Percentiles rank a stretch among this genome's conserved stretches.
phyloP scores from a whole-genome alignment of 2,113 vertebrate species.

The Oceanites oceanicus region DNA sequence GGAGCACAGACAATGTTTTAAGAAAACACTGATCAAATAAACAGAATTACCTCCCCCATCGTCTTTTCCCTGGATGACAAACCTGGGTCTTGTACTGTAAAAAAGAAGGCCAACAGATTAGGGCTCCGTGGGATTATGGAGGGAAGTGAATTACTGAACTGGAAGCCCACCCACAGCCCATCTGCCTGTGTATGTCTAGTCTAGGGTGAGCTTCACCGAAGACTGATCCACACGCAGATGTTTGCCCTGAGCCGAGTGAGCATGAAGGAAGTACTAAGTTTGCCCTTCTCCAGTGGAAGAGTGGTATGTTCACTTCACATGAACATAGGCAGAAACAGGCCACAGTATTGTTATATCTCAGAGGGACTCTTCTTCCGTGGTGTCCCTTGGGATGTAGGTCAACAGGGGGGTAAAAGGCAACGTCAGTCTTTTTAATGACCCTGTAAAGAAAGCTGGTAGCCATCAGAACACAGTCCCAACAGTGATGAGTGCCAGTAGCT shows the following conservation, averaged over 20 bases:
- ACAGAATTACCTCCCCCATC: not conserved
- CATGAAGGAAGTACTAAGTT: not conserved
- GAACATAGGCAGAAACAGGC: not conserved
- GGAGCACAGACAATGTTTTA: not conserved
- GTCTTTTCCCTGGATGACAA: not conserved
- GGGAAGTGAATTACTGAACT: not conserved
- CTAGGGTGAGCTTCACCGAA: not conserved
- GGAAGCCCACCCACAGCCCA: slow-evolving; percentile 26
- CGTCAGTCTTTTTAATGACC: not conserved
- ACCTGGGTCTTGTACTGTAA: not conserved
- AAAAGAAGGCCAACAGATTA: not conserved
- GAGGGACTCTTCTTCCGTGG: not conserved
- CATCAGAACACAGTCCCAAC: not conserved
- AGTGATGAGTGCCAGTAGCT: not conserved
- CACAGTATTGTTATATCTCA: not conserved
- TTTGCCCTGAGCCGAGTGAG: not conserved
- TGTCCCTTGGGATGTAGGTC: not conserved
- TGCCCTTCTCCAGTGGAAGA: not conserved
- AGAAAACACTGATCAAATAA: slow-evolving; percentile 23
- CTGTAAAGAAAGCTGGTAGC: not conserved
- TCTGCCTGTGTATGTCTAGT: not conserved
- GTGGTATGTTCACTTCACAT: not conserved
- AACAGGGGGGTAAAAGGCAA: not conserved
- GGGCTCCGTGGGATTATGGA: not conserved
- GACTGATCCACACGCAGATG: not conserved